Base-by-base conservation (phyloP, 2,888 invertebrate species). In the Phortica magna region DNA sequence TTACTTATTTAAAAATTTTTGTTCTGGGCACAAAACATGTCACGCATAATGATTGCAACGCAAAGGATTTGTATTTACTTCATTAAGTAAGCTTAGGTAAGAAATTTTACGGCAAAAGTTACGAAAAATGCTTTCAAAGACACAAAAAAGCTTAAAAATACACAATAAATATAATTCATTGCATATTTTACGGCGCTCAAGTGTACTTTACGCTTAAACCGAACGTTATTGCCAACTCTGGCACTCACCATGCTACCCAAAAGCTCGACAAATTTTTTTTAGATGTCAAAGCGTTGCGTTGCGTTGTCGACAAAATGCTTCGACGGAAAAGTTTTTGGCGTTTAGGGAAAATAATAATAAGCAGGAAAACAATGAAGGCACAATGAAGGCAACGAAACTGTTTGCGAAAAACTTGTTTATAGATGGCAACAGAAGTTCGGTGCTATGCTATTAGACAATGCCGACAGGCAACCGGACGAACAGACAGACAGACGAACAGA, bases 331-430 rank as follows among this genome's bases (percentile, higher is more conserved):
- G 17, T 14, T 55, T 61, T 61, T 22, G 22, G 61, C 61, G 22
- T 61, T 61, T 61, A n/a, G 61, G 61, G 61, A 61, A 7, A 61
- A 61, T 61, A 61, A 61, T 61, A 59, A 73, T 73, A 42, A 73
- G 39, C 57, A 59, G 42, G 59, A 41, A 61, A 41, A 65, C 41
- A 65, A 65, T 22, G 41, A 74, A 65, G 67, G 12, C 19, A 17
- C 53, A 71, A 71, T 14, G 42, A 71, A 17, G 2, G 22, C 22
- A 71, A 14, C 14, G 22, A 55, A 53, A 55, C 9, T 31, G 39
- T 71, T 71, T 61, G 22, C n/a, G 55, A 22, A 71, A 71, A n/a
- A 61, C 22, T 55, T 55, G 19, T 61, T 61, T 61, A 22, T 17
- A 17, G 61, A 19, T 17, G 61, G 22, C 61, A 22, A 19, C 31